Evolutionary conservation across 2,113 vertebrate genomes (phyloP), one percentile per base, ranked within the genome.

Genomic region (Odocoileus hemionus): DNA sequence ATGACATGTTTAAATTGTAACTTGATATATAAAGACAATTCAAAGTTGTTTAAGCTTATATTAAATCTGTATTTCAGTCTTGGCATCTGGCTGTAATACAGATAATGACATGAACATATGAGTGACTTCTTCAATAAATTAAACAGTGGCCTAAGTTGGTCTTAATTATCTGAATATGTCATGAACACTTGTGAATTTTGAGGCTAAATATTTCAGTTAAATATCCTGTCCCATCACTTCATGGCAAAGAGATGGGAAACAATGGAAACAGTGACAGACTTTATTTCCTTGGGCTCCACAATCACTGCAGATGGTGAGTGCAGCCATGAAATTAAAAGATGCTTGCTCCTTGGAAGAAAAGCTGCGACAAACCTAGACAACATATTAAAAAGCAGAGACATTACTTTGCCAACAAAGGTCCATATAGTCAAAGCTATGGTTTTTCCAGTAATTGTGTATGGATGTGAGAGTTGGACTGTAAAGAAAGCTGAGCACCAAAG

Each of bases 191-290:
- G 11, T 52, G 55, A 23, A 39, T 95, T 97, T 95, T 88, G 30
- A 67, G 67, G 89, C 5, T 54, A 76, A 86, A 58, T 95, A 95
- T 94, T 96, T 97, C 25, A 60, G 30, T 87, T 84, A 70, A 94
- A 55, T 67, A 70, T 70, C 19, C 19, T 3, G n/a, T 74, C n/a
- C 19, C 19, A 74, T 74, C 67, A 25, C n/a, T 74, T 74, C 67
- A 39, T 39, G n/a, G 17, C n/a, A 74, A 23, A 74, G 39, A 74
- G n/a, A 39, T 74, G 67, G 19, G 19, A 74, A 74, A 39, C 36
- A 74, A 39, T 39, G 21, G 12, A 74, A 74, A 39, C 36, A 70
- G 67, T 39, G 67, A 70, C 67, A 39, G 10, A 6, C n/a, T 39
- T 70, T 55, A 55, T 55, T 21, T 70, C n/a, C n/a, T 70, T 36